These are phyloP conservation scores for Pachyramphus minor DNA, from an alignment of 2,113 vertebrate genomes.

Conservation along the genomic window DNA sequence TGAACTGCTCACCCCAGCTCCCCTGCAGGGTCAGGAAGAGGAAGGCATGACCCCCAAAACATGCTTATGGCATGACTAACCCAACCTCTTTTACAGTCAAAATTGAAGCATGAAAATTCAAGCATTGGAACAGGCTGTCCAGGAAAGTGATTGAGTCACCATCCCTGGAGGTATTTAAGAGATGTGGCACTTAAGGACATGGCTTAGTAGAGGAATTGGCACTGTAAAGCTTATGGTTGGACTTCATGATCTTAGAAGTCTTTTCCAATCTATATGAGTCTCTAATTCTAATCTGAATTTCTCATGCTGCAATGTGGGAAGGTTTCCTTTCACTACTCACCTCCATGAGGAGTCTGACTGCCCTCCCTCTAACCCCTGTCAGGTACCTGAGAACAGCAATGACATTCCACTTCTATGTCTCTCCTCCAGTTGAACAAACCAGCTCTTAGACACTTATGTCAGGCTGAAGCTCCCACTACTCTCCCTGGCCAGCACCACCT, in stretches of 20 bases:
- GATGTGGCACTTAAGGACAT: neutral
- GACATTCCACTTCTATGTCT: neutral
- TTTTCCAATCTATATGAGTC: neutral
- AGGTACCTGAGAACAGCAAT: neutral
- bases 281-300: neutral
- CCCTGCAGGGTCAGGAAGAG: neutral
- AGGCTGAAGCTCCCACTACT: neutral
- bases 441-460: rapidly evolving
- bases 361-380: neutral
- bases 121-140: neutral
- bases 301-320: neutral
- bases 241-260: neutral
- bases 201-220: neutral
- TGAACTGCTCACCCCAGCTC: neutral
- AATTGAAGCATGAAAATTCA: neutral
- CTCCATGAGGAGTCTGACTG: neutral
- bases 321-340: neutral
- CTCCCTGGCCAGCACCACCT: rapidly evolving
- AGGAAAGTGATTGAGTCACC: neutral
- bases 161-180: neutral
- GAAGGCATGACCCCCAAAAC: neutral
- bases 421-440: neutral
- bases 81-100: neutral
- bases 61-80: rapidly evolving
- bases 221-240: neutral